Evolutionary conservation across 2,888 invertebrate species (phyloP), one percentile per base, ranked within the genome.

Genomic region (Cataglyphis livida): DNA sequence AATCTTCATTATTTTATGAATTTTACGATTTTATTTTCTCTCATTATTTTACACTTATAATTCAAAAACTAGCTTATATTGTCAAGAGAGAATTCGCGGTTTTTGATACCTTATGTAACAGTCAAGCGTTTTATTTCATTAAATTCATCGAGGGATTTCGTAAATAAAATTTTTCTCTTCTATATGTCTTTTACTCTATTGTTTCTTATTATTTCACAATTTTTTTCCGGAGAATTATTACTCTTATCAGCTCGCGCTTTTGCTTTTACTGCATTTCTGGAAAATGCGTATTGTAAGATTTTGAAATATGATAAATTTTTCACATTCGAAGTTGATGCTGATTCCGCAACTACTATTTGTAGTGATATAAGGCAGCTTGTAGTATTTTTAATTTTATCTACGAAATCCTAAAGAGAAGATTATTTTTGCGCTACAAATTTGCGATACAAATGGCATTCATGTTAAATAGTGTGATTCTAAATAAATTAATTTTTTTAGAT

Each of bases 361-460:
- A 61, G n/a, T 64, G 12, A 62, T 65, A 51, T 65, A 65, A 64
- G 25, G 35, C 38, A 66, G 25, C 51, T 73, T 9, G 18, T 51
- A 41, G 6, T 64, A 28, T 76, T 57, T 18, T 21, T 57, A 76
- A 76, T 66, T 76, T 76, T 76, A 76, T 5, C 57, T 68, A 28
- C 68, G 76, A 41, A 76, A 66, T n/a, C 28, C 15, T 15, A 54
- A 32, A 66, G 51, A 54, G 28, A 41, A n/a, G 54, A 25, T 76
- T 66, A 68, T 28, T 76, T 65, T 66, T 21, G 38, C n/a, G 51
- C 68, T 28, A 28, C 28, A 28, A 28, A 28, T 28, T 28, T 28
- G 28, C 15, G 41, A 1, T 66, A 41, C 54, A 57, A 54, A 54
- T 76, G 54, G 18, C 66, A 54, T 12, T 51, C 51, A 35, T n/a